Evolutionary conservation across 1,140 invertebrate genomes (phyloP), one percentile per base, ranked within the genome.

Genomic region (Mactra quadrangularis): DNA sequence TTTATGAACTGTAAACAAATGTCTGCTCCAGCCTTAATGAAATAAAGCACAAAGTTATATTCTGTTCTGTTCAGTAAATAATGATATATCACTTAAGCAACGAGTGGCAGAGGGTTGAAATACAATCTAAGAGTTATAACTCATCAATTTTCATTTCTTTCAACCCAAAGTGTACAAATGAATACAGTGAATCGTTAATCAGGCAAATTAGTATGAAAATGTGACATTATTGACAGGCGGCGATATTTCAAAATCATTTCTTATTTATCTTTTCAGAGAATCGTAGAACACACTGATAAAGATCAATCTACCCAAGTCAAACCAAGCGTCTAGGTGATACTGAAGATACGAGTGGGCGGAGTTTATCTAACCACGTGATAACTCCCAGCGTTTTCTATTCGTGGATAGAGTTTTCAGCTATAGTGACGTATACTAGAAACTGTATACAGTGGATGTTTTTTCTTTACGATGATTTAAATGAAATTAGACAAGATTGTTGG

Each of bases 181-280:
- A 55, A 41, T 74, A 27, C 53, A 59, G 25, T 55, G 53, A 19
- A 74, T 38, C 71, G 52, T 74, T 74, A 19, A 59, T 74, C 55
- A 57, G 25, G 35, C 71, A 74, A 74, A 55, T 57, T 57, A 59
- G 29, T 35, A 19, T 45, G n/a, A n/a, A n/a, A 15, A 0, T 57
- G 53, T 74, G 53, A 57, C 31, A 38, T 60, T 31, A 76, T 41
- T 57, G 55, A 64, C 59, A 64, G 33, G 27, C 27, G 22, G 57
- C 38, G 38, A 76, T 76, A 76, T 62, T 76, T 76, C 59, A 76
- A 76, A 75, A 75, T 72, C 74, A 60, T 50, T 57, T 76, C 35
- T 45, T 53, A n/a, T 76, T 76, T 60, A 60, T 60, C 45, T 59
- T 62, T 76, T 60, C 74, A 76, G 74, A 57, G 47, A 76, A 62